Percentiles rank a stretch among this genome's conserved stretches.
phyloP scores from a whole-genome alignment of 2,113 vertebrate species.

The Chlorocebus sabaeus region DNA sequence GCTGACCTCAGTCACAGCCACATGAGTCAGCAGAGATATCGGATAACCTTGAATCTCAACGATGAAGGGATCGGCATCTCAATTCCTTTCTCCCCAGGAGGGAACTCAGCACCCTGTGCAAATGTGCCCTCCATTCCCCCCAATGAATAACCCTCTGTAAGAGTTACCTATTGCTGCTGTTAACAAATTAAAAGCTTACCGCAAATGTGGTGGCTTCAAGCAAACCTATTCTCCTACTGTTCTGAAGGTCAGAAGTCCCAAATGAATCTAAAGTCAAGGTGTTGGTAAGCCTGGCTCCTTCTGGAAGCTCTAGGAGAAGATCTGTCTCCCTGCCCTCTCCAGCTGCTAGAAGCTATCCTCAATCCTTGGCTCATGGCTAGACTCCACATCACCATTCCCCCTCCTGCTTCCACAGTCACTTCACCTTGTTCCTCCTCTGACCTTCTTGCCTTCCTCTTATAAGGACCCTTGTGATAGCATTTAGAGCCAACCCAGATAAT shows the following conservation, averaged over 20 bases:
- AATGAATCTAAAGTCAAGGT: not conserved
- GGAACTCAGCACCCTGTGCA: not conserved
- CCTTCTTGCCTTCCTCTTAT: not conserved
- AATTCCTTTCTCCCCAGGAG: not conserved
- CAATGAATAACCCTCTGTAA: not conserved
- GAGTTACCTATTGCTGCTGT: not conserved
- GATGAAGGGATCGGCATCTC: not conserved
- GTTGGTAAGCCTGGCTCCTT: not conserved
- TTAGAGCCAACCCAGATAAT: not conserved
- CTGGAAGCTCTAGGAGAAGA: not conserved
- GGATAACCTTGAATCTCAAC: not conserved
- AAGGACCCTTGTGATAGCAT: not conserved
- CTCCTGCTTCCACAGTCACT: not conserved
- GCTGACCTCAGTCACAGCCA: not conserved
- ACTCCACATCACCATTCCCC: rapidly evolving
- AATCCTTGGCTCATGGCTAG: not conserved
- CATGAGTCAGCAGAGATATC: not conserved
- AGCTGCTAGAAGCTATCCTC: not conserved
- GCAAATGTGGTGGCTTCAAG: not conserved
- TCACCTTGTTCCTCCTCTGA: not conserved
- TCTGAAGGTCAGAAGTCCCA: not conserved
- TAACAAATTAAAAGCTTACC: not conserved
- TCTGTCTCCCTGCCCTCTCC: not conserved
- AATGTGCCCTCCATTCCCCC: too few relatives aligned
- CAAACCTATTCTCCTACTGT: not conserved